A percentile compares a stretch with the other conserved stretches of the same genome.
phyloP scores from a whole-genome alignment of 2,888 invertebrate species.

The Automeris io region DNA sequence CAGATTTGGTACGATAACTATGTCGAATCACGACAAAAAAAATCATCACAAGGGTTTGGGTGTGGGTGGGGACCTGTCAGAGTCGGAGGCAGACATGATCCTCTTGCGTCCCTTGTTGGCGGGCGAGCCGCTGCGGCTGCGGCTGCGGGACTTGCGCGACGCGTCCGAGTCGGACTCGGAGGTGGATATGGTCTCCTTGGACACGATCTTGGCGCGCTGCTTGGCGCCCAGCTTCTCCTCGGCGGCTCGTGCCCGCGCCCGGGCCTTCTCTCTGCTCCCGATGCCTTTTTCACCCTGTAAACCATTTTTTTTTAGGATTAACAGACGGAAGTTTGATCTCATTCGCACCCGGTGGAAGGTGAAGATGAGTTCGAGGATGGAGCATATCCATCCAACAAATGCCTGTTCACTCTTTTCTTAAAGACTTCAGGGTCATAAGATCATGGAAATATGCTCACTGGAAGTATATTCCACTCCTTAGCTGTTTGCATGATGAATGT shows the following conservation, averaged over 20 bases:
- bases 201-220: slow-evolving; percentile 91
- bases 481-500: no score
- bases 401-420: no score
- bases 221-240: slow-evolving; percentile 87
- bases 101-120: slow-evolving; percentile 72
- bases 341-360: no score
- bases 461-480: no score
- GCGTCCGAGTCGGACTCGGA: slow-evolving; percentile 86
- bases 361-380: no score
- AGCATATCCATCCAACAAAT: no score
- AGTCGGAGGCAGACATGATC: slow-evolving; percentile 80
- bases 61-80: slow-evolving; percentile 70
- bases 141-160: slow-evolving; percentile 44
- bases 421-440: no score
- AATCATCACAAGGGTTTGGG: no score
- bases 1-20: no score
- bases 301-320: not conserved
- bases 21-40: no score
- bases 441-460: no score
- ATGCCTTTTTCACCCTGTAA: slow-evolving; percentile 63
- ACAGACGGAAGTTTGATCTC: not conserved
- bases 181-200: slow-evolving; percentile 96
- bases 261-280: slow-evolving; percentile 56
- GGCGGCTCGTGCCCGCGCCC: slow-evolving; percentile 48
- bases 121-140: slow-evolving; percentile 48